Conservation (phyloP, 2,888 invertebrate genomes). For the Trichogramma evanescens region DNA sequence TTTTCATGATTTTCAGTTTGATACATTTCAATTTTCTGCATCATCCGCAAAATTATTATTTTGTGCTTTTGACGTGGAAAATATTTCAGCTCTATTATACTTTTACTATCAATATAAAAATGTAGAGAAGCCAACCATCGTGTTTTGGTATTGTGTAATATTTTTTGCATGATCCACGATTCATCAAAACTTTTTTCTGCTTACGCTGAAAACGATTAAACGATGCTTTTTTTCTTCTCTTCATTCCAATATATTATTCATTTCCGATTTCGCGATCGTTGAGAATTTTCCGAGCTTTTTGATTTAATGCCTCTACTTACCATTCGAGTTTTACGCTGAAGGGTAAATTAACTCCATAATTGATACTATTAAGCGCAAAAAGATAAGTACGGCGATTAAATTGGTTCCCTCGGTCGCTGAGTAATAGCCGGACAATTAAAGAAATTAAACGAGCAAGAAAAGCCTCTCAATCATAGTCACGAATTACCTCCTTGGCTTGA, state of each 20-base stretch:
- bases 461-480: constrained; percentile 9
- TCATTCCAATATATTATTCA: no score
- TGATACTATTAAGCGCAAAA: constrained; percentile 6
- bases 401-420: constrained; percentile 5
- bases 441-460: constrained; percentile 21
- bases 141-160: no score
- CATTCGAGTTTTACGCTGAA: no score
- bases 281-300: no score
- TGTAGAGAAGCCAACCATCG: background rate
- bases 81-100: background rate
- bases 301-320: no score
- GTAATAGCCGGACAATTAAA: constrained; percentile 13
- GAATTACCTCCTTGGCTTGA: constrained; percentile 5
- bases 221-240: no score
- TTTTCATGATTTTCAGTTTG: background rate
- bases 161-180: no score
- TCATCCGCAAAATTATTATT: constrained; percentile 1
- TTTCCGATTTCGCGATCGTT: no score
- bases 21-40: background rate
- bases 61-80: constrained; percentile 14
- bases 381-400: constrained; percentile 12
- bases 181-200: no score
- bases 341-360: constrained; percentile 6
- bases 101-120: background rate
- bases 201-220: no score